These are phyloP conservation scores for Trematomus bernacchii DNA, from an alignment of 2,797 vertebrate species.

Conservation along the genomic window DNA sequence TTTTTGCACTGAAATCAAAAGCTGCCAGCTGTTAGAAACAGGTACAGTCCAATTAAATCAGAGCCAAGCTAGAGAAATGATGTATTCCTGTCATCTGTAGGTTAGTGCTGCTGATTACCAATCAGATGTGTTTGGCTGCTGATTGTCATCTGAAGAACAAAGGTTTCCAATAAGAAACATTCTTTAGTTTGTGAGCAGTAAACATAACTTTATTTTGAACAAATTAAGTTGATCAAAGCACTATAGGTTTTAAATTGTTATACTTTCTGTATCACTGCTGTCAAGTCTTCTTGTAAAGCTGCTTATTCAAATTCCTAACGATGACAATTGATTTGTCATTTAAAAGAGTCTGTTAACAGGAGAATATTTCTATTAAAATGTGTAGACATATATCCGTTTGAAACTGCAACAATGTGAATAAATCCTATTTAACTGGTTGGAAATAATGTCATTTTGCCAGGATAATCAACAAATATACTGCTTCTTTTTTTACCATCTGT, in stretches of 20 bases:
- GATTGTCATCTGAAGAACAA: constrained; percentile 33
- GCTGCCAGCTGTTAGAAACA: constrained; percentile 51
- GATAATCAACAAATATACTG: not conserved
- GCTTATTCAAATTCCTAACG: not conserved
- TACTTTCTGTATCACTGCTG: not conserved
- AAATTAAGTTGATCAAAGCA: constrained; percentile 8
- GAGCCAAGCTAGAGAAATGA: constrained; percentile 23
- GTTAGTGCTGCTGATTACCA: constrained; percentile 42
- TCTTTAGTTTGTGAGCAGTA: not conserved
- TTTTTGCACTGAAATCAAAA: constrained; percentile 39
- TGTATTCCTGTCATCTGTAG: constrained; percentile 19
- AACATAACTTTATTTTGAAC: not conserved
- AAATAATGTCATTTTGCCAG: not conserved
- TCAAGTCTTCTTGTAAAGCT: constrained; percentile 9
- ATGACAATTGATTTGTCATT: not conserved
- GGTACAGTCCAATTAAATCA: constrained; percentile 48
- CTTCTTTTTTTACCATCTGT: too few relatives aligned
- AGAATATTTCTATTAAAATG: not conserved
- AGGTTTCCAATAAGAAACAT: constrained; percentile 2
- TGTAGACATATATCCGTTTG: not conserved
- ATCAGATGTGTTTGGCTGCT: constrained; percentile 36
- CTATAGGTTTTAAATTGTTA: not conserved
- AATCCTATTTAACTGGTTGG: constrained; percentile 2
- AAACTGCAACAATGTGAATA: constrained; percentile 19
- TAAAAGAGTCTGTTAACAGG: not conserved